phyloP scores from a whole-genome alignment of 53 echinoderm and acorn worm species.

The Pentamera pediparva region DNA sequence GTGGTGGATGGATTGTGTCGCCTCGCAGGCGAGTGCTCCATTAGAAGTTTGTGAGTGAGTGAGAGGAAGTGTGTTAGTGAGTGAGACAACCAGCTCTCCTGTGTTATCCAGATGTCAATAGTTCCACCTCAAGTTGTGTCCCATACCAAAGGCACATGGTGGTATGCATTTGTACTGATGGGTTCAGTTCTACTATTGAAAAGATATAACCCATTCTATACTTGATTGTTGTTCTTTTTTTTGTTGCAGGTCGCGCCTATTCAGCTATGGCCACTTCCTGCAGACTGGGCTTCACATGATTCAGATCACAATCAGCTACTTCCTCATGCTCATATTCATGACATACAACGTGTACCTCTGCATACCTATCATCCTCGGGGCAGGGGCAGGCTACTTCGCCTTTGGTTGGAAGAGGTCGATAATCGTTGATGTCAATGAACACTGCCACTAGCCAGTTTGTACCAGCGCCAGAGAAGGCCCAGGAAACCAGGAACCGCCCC shows the following conservation, averaged over 20 bases:
- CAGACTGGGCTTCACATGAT: slow-evolving; percentile 86
- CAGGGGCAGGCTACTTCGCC: slow-evolving; percentile 80
- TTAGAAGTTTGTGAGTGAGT: too few relatives aligned
- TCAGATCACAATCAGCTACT: slow-evolving; percentile 85
- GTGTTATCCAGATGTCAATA: too few relatives aligned
- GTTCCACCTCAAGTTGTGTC: too few relatives aligned
- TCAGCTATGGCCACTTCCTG: slow-evolving; percentile 67
- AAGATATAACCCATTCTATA: too few relatives aligned
- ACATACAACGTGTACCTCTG: slow-evolving; percentile 97
- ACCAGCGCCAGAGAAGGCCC: too few relatives aligned
- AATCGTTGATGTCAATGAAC: slow-evolving; percentile 96
- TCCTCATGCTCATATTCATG: slow-evolving; percentile 98
- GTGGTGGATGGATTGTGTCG: too few relatives aligned
- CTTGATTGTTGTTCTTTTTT: background rate
- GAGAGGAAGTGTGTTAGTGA: background rate
- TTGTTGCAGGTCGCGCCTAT: slow-evolving; percentile 54
- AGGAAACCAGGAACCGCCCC: too few relatives aligned
- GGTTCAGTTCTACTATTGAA: background rate
- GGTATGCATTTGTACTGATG: too few relatives aligned
- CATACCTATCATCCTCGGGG: slow-evolving; percentile 78
- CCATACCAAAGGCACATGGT: too few relatives aligned
- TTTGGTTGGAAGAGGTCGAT: slow-evolving; percentile 96
- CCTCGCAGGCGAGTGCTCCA: too few relatives aligned
- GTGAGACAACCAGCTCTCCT: background rate
- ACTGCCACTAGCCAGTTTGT: slow-evolving; percentile 93